Evolutionary conservation across 2,888 invertebrate species (phyloP).

Genomic region (Pogonocherus hispidulus): DNA sequence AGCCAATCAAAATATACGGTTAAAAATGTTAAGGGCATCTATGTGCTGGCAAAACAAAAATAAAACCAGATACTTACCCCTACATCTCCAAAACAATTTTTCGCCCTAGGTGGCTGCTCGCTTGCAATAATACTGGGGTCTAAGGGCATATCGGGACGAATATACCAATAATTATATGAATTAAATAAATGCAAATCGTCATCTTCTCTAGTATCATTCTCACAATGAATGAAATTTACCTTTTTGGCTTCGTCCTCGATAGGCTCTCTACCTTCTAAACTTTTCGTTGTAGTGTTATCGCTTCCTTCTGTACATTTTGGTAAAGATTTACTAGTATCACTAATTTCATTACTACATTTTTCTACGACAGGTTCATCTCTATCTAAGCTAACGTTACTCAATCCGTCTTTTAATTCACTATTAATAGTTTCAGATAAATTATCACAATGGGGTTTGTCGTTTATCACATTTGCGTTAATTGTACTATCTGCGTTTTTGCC

Average conservation of each 20-base stretch:
- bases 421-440: conserved; percentile 43
- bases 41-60: conserved; percentile 29
- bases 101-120: conserved; percentile 32
- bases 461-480: conserved; percentile 48
- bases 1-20: too few species aligned
- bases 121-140: conserved; percentile 67
- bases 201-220: conserved; percentile 54
- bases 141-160: conserved; percentile 70
- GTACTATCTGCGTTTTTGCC: not conserved
- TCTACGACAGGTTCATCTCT: conserved; percentile 28
- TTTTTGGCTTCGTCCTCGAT: conserved; percentile 36
- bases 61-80: conserved; percentile 46
- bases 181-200: conserved; percentile 69
- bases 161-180: conserved; percentile 73
- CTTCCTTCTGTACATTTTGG: conserved; percentile 29
- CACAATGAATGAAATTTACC: conserved; percentile 52
- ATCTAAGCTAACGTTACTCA: conserved; percentile 40
- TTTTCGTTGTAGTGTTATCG: conserved; percentile 8
- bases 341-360: conserved; percentile 33
- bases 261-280: conserved; percentile 13
- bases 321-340: conserved; percentile 34
- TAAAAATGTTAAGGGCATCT: too few species aligned
- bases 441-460: conserved; percentile 47
- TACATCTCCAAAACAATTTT: conserved; percentile 36
- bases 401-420: conserved; percentile 44